phyloP scores from a whole-genome alignment of 2,888 invertebrate species.

The Pandemis heparana region DNA sequence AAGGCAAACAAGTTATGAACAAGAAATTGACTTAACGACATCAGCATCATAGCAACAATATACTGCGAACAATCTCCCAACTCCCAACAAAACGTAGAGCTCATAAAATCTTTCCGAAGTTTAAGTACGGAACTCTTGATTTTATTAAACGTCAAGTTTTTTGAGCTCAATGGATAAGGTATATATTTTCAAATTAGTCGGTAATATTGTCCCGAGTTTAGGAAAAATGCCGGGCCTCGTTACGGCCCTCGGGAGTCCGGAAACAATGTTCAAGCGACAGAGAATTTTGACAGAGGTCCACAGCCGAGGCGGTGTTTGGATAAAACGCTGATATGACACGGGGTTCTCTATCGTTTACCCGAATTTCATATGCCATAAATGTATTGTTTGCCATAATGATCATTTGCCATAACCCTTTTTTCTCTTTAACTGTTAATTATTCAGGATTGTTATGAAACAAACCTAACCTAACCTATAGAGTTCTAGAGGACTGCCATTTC shows the following conservation, averaged over 20 bases:
- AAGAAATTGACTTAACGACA: conserved; percentile 16
- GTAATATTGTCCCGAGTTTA: conserved; percentile 37
- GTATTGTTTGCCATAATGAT: no score
- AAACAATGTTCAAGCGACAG: conserved; percentile 29
- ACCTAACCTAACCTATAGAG: no score
- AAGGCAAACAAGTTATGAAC: conserved; percentile 6
- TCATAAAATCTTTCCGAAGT: conserved; percentile 24
- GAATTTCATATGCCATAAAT: no score
- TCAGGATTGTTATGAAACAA: no score
- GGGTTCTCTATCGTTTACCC: no score
- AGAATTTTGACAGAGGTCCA: not conserved
- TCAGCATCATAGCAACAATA: conserved; percentile 2
- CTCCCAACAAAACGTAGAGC: not conserved
- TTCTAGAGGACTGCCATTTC: no score
- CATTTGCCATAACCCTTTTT: no score
- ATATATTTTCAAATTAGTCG: conserved; percentile 39
- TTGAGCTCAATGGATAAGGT: conserved; percentile 24
- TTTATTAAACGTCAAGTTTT: conserved; percentile 33
- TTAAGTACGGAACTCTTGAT: conserved; percentile 25
- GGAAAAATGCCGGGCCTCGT: conserved; percentile 20
- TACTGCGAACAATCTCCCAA: not conserved
- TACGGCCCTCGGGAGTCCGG: conserved; percentile 29
- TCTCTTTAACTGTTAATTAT: no score
- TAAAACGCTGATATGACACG: no score
- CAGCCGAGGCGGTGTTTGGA: not conserved